These are phyloP conservation scores for Carcharodon carcharias DNA, from an alignment of 2,797 vertebrate species.

Conservation along the genomic window DNA sequence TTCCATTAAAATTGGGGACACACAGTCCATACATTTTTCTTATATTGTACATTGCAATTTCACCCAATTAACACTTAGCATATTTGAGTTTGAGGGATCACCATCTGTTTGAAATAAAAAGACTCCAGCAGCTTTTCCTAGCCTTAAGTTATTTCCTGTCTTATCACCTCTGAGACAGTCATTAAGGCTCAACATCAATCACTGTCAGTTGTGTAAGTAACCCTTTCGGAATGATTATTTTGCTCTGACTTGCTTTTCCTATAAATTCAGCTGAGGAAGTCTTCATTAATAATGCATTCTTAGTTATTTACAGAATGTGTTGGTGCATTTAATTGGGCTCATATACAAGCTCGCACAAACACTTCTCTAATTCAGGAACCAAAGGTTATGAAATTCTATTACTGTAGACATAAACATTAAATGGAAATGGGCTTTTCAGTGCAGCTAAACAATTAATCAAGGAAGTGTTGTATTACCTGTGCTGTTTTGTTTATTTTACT, in stretches of 20 bases:
- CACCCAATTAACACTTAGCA: background rate
- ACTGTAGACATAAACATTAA: background rate
- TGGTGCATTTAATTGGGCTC: background rate
- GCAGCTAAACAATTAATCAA: constrained; percentile 11
- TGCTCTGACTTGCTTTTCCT: background rate
- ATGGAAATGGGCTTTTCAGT: background rate
- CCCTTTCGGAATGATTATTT: constrained; percentile 5
- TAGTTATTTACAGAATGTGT: background rate
- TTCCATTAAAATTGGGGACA: background rate
- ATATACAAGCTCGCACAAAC: background rate
- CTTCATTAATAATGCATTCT: constrained; percentile 31
- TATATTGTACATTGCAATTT: background rate
- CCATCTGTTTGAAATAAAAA: background rate
- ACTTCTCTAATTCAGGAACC: background rate
- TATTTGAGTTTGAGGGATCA: background rate
- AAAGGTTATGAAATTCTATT: constrained; percentile 19
- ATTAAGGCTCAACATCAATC: background rate
- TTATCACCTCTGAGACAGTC: background rate
- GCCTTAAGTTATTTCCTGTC: constrained; percentile 15
- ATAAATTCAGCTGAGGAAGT: background rate
- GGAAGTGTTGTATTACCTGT: background rate
- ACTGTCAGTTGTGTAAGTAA: background rate
- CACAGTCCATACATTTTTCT: background rate
- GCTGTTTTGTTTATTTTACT: background rate
- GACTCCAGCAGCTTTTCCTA: background rate